These are phyloP conservation scores for Leptinotarsa lineolata DNA, from an alignment of 1,140 invertebrate species.

Conservation along the genomic window DNA sequence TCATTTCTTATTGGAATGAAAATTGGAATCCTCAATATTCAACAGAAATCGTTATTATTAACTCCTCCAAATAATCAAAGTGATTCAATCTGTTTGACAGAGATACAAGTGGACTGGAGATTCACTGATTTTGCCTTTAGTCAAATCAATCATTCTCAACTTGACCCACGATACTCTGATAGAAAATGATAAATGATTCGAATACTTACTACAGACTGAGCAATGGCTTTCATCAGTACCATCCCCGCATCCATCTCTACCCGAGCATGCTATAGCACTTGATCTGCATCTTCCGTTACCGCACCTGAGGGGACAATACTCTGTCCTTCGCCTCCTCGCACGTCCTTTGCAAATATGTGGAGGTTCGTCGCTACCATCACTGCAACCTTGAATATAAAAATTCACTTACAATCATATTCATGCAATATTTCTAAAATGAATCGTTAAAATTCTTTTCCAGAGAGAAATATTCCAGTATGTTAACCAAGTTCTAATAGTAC, in stretches of 20 bases:
- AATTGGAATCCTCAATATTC: too few relatives aligned
- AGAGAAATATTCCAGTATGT: too few relatives aligned
- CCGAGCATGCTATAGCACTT: constrained; percentile 83
- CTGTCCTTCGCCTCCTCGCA: constrained; percentile 48
- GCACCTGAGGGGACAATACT: constrained; percentile 77
- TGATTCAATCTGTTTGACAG: too few relatives aligned
- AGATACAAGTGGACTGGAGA: too few relatives aligned
- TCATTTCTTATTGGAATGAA: too few relatives aligned
- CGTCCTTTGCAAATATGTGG: constrained; percentile 67
- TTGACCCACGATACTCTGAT: not conserved
- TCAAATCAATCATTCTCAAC: too few relatives aligned
- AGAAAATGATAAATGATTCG: constrained; percentile 13
- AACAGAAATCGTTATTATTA: too few relatives aligned
- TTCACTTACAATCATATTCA: not conserved
- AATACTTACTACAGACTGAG: constrained; percentile 81
- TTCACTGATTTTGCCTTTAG: too few relatives aligned
- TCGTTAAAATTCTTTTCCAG: too few relatives aligned
- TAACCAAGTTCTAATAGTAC: too few relatives aligned
- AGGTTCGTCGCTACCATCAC: constrained; percentile 84
- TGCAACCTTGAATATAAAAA: constrained; percentile 58
- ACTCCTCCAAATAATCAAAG: too few relatives aligned
- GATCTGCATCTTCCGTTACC: constrained; percentile 84
- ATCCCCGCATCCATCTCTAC: constrained; percentile 87
- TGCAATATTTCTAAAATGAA: too few relatives aligned
- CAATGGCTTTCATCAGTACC: constrained; percentile 84